These are phyloP conservation scores for Graphium colonna DNA, from an alignment of 2,888 invertebrate genomes.

Conservation along the genomic window DNA sequence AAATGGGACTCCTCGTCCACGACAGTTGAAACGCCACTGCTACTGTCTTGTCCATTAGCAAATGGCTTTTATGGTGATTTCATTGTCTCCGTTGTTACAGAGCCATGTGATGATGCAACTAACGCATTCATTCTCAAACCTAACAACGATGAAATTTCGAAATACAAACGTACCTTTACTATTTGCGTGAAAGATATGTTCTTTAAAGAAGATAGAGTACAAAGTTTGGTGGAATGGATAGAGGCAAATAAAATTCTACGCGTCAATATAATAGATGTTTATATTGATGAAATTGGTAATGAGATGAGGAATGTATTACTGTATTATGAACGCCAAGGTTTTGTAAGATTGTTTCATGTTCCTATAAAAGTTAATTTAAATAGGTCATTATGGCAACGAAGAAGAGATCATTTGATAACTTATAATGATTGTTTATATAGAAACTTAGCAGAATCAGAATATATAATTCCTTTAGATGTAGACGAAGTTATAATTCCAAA, in stretches of 20 bases:
- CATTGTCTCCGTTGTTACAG: conserved; percentile 69
- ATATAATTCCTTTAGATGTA: conserved; percentile 84
- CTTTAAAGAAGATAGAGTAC: conserved; percentile 82
- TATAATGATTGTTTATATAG: conserved; percentile 90
- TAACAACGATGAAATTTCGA: conserved; percentile 24
- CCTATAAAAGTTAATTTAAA: conserved; percentile 69
- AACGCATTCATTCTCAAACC: conserved; percentile 61
- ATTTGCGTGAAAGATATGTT: conserved; percentile 87
- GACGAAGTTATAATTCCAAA: conserved; percentile 87
- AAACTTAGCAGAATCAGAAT: conserved; percentile 82
- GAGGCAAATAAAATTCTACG: conserved; percentile 84
- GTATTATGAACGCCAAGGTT: conserved; percentile 74
- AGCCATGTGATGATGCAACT: conserved; percentile 70
- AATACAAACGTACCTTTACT: conserved; percentile 71
- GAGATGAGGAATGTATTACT: conserved; percentile 77
- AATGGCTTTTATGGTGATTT: conserved; percentile 54
- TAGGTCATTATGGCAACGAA: conserved; percentile 80
- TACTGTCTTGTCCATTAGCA: conserved; percentile 83
- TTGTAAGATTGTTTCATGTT: conserved; percentile 72
- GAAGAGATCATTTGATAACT: conserved; percentile 86
- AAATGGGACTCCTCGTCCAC: conserved; percentile 77
- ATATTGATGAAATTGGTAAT: too few relatives aligned
- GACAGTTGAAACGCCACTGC: conserved; percentile 76
- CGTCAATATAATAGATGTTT: conserved; percentile 83
- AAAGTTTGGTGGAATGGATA: conserved; percentile 84